These are phyloP conservation scores for Agrochola lychnidis DNA, from an alignment of 2,888 invertebrate species.

Conservation along the genomic window DNA sequence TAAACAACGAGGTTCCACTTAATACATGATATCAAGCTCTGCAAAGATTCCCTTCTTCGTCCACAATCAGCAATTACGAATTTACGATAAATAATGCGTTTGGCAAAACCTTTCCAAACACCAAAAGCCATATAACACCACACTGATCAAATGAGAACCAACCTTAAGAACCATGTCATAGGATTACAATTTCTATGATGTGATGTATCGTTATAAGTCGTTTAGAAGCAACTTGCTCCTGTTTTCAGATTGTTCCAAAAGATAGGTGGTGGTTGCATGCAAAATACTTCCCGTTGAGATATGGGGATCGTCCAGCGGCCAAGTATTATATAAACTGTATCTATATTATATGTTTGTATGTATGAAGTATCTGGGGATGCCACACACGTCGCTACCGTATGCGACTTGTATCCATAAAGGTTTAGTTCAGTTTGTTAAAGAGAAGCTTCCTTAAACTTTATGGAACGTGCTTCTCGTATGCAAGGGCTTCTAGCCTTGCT, in stretches of 20 bases:
- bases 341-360: conserved; percentile 48
- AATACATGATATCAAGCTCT: conserved; percentile 80
- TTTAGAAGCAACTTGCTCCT: conserved; percentile 76
- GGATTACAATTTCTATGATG: conserved; percentile 55
- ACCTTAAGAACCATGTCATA: conserved; percentile 31
- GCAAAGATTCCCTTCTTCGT: conserved; percentile 77
- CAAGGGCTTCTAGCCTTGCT: conserved; percentile 6
- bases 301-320: conserved; percentile 84
- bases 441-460: conserved; percentile 57
- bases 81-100: conserved; percentile 87
- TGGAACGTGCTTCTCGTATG: conserved; percentile 9
- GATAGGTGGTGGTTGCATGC: conserved; percentile 88
- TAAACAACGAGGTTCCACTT: conserved; percentile 72
- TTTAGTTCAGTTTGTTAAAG: conserved; percentile 52
- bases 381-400: conserved; percentile 85
- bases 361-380: conserved; percentile 78
- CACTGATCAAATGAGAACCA: conserved; percentile 36
- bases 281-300: conserved; percentile 89
- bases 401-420: conserved; percentile 52
- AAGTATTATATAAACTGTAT: conserved; percentile 82
- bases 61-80: conserved; percentile 84
- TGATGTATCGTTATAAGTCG: conserved; percentile 49
- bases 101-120: conserved; percentile 66
- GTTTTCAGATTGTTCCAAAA: conserved; percentile 88
- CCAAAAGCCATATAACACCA: conserved; percentile 57